A percentile compares a stretch with the other conserved stretches of the same genome.
Evolutionary conservation across 2,113 vertebrate genomes (phyloP).

Genomic region (Carollia perspicillata): DNA sequence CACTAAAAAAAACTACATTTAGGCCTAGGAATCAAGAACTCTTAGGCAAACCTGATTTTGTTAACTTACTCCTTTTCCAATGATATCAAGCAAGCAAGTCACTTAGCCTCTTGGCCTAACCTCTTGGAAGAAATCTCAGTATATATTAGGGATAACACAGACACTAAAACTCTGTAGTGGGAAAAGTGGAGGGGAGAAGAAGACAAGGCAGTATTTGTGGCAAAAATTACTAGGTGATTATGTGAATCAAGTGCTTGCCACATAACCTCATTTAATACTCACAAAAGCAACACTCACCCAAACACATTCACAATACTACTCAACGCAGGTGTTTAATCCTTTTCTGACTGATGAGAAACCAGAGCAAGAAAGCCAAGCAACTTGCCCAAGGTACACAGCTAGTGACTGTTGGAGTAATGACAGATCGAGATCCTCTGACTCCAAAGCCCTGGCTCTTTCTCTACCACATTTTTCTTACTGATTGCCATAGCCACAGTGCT

Average conservation of each 20-base stretch:
- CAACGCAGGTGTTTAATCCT: not conserved
- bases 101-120: not conserved
- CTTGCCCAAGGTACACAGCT: not conserved
- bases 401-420: slow-evolving; percentile 12
- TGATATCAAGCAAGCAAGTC: not conserved
- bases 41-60: not conserved
- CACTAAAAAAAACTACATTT: not conserved
- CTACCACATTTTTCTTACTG: slow-evolving; percentile 28
- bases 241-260: not conserved
- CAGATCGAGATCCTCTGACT: slow-evolving; percentile 20
- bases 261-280: not conserved
- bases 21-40: not conserved
- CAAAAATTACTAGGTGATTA: slow-evolving; percentile 3
- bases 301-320: not conserved
- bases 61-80: not conserved
- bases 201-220: not conserved
- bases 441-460: slow-evolving; percentile 27
- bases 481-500: slow-evolving; percentile 29
- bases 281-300: not conserved
- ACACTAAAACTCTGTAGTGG: not conserved
- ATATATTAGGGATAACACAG: not conserved
- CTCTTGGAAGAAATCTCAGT: not conserved
- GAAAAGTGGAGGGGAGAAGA: not conserved
- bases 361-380: not conserved
- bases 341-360: slow-evolving; percentile 27